Evolutionary conservation across 2,888 invertebrate genomes (phyloP).

Genomic region (Acrobeloides nanus): DNA sequence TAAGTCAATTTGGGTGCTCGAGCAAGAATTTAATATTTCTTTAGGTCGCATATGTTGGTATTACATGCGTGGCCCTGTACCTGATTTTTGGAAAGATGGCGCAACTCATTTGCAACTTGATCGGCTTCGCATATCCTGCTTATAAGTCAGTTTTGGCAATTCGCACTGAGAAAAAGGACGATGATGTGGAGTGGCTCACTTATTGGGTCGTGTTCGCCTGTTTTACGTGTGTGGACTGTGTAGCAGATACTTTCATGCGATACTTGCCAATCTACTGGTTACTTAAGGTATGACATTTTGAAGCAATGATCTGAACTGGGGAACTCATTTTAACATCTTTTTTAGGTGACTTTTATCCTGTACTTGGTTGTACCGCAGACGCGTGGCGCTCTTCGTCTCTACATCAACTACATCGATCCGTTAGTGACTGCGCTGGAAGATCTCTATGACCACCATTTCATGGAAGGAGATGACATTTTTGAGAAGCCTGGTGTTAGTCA

Average conservation of each 20-base stretch:
- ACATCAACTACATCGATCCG: constrained; percentile 17
- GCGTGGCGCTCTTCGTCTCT: constrained; percentile 16
- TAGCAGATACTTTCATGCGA: constrained; percentile 20
- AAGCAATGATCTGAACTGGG: background rate
- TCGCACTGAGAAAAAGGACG: constrained; percentile 57
- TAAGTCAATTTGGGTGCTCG: constrained; percentile 4
- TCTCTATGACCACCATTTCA: no score
- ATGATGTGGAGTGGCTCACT: constrained; percentile 67
- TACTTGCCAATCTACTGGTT: constrained; percentile 12
- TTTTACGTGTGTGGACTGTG: constrained; percentile 18
- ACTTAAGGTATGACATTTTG: no score
- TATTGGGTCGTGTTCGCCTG: background rate
- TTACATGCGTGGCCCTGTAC: constrained; percentile 15
- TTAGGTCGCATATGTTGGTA: constrained; percentile 17
- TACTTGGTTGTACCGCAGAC: constrained; percentile 24
- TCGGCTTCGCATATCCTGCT: constrained; percentile 30
- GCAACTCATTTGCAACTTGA: constrained; percentile 30
- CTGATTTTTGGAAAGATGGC: constrained; percentile 58
- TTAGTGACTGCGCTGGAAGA: background rate
- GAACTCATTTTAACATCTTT: background rate
- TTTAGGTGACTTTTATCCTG: constrained; percentile 20
- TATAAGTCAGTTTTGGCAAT: constrained; percentile 54
- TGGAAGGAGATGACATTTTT: no score
- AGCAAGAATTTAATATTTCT: background rate
- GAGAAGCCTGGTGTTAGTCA: no score